These are phyloP conservation scores for Chrosomus eos DNA, from an alignment of 2,797 vertebrate genomes.

Conservation along the genomic window DNA sequence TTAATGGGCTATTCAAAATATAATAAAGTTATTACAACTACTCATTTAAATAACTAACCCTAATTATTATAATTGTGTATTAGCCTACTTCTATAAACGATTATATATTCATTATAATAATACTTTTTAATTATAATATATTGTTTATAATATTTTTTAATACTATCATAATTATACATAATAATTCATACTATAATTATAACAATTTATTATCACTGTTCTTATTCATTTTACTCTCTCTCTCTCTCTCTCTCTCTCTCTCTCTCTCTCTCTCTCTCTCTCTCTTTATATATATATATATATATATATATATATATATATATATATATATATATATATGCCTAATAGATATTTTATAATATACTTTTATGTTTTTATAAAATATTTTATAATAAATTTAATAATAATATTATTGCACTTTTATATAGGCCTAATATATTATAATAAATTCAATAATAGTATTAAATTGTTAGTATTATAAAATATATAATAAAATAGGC, in stretches of 20 bases:
- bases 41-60: neutral
- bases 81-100: neutral
- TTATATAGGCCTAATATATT: too few species aligned
- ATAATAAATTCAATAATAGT: neutral
- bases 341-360: too few species aligned
- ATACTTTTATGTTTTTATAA: too few species aligned
- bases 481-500: neutral
- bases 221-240: too few species aligned
- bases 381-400: neutral
- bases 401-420: neutral
- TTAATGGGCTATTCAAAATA: neutral
- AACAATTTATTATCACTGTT: too few species aligned
- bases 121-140: neutral
- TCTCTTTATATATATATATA: too few species aligned
- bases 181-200: too few species aligned
- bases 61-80: neutral
- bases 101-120: neutral
- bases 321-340: neutral
- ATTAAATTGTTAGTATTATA: neutral
- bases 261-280: too few species aligned
- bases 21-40: neutral
- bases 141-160: too few species aligned
- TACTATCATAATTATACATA: too few species aligned
- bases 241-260: too few species aligned
- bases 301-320: too few species aligned